These are phyloP conservation scores for Ectropis crepuscularia DNA, from an alignment of 2,888 invertebrate species.

Conservation along the genomic window DNA sequence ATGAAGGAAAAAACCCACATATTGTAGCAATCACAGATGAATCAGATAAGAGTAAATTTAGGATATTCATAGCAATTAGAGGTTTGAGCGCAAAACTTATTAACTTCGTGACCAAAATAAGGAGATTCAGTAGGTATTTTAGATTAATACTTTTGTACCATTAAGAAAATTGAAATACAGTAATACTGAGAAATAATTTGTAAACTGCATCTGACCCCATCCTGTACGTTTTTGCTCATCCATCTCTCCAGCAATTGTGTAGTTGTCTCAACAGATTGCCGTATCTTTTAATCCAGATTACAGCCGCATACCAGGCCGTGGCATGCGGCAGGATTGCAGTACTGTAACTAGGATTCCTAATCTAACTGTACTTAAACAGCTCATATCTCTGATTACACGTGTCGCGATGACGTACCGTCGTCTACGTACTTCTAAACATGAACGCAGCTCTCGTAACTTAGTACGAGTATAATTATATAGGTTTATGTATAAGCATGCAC, in stretches of 20 bases:
- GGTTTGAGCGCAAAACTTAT: too few relatives aligned
- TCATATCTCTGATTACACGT: constrained; percentile 22
- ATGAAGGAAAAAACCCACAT: too few relatives aligned
- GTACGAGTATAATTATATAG: not conserved
- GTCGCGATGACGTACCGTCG: not conserved
- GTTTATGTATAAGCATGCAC: not conserved
- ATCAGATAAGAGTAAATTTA: too few relatives aligned
- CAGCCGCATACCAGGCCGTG: constrained; percentile 13
- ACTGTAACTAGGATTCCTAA: constrained; percentile 18
- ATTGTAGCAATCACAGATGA: too few relatives aligned
- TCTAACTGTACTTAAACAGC: constrained; percentile 14
- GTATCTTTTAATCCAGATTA: constrained; percentile 18
- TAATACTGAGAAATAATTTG: too few relatives aligned
- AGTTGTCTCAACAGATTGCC: not conserved
- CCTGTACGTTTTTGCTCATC: not conserved
- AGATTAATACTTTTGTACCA: too few relatives aligned
- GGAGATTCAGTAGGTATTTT: too few relatives aligned
- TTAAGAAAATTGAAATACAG: too few relatives aligned
- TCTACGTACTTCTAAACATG: not conserved
- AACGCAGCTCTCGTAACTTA: not conserved
- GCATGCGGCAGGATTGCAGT: constrained; percentile 13
- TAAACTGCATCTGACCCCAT: too few relatives aligned
- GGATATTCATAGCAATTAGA: too few relatives aligned
- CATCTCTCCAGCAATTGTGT: not conserved
- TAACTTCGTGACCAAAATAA: too few relatives aligned